Base-by-base conservation (phyloP, 2,888 invertebrate species). In the Drosophila robusta region DNA sequence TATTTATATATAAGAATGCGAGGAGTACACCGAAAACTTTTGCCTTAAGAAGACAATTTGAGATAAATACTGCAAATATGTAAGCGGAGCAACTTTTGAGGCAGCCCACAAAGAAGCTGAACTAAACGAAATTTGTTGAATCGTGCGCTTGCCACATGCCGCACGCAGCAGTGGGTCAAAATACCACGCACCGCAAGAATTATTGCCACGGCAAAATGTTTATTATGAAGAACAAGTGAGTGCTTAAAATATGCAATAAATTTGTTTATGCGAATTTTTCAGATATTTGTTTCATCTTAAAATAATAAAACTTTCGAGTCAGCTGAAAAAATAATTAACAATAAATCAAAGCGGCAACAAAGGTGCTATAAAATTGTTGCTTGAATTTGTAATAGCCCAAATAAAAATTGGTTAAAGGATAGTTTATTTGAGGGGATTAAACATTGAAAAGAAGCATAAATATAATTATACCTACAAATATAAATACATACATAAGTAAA, bases 151-250 rank as follows among this genome's bases (percentile, higher is more conserved):
- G 76, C 86, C 87, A 72, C 79, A 78, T 84, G 79, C 80, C 64
- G 4, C 63, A 65, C 75, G 50, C 85, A 73, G 75, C 81, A 81
- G 89, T 72, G 61, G 55, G 60, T 69, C 52, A 70, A 39, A 41
- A 61, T 57, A 66, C 56, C 54, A 50, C 34, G 47, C 24, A 58
- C 50, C 45, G 60, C 7, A 54, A 63, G 65, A 66, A 78, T 67
- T 75, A 77, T 82, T 44, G 65, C 63, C 64, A 70, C 54, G 70
- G 58, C 67, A 83, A 69, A 77, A 83, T 86, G 87, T 86, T 82
- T 83, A 86, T 86, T 85, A 73, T 61, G 69, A 58, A 54, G 49
- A 70, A 68, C 16, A 61, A 58, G 32, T 44, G n/a, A 67, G 46
- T 63, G 34, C 34, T 34, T 34, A 22, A 26, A 68, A 61, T 68